Evolutionary conservation across 2,888 invertebrate genomes (phyloP), one percentile per base, ranked within the genome.

Genomic region (Rotaria sp.): DNA sequence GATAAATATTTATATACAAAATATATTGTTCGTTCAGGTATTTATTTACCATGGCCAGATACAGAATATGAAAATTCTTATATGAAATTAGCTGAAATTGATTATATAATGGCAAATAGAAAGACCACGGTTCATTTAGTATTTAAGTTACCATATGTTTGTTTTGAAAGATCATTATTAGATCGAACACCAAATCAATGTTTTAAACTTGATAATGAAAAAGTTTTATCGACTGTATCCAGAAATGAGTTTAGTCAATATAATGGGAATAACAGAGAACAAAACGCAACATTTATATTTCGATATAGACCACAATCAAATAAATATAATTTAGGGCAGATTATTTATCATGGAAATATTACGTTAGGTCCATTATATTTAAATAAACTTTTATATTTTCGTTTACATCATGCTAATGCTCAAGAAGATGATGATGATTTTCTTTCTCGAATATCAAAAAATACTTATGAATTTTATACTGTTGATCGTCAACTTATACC

Each of bases 401-500:
- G 74, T 38, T 74, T 74, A 24, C 7, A 74, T 24, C 74, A 74
- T 35, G 35, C 18, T 24, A 38, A 74, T 74, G 38, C 38, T 38
- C 74, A 74, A 38, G 26, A 74, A 41, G 10, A 74, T 74, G 38
- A 74, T 74, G 24, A 74, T 74, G 74, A 74, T 74, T 74, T 74
- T 74, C 41, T 74, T 21, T 38, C 4, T 35, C 21, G 38, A 74
- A 38, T 24, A 74, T 38, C 74, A 7, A 24, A 2, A 24, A 24
- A 74, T 74, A 18, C 38, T 24, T 74, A 74, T 74, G 24, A 38
- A 74, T 74, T 74, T 11, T 74, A 74, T 38, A n/a, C 1, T 4
- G 18, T 38, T 74, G 7, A 41, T 38, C 18, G 41, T 2, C 41
- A 74, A 24, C 11, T 74, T 0, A 74, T 74, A 74, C 38, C 74